Conservation (phyloP, 2,113 vertebrate species). For the Stegastes partitus region DNA sequence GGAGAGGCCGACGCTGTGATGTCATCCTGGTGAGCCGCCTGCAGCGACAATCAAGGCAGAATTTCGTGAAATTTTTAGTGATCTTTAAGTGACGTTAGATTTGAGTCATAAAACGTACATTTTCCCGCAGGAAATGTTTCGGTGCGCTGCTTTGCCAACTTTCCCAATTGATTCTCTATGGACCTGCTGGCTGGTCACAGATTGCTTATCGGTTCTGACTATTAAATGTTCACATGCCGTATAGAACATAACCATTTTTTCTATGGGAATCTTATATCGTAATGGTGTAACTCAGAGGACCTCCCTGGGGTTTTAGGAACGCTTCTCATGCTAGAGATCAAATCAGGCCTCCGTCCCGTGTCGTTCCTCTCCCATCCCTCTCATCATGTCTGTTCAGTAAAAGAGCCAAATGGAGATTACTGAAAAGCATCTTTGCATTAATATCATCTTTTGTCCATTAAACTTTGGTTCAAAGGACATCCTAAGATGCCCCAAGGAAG, state of each 20-base stretch:
- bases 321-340: neutral
- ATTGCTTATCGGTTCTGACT: conserved; percentile 23
- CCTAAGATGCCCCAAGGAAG: conserved; percentile 39
- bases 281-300: conserved; percentile 21
- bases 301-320: conserved; percentile 18
- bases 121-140: conserved; percentile 40
- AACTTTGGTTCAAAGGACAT: conserved; percentile 34
- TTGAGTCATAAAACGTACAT: conserved; percentile 20
- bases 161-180: conserved; percentile 61
- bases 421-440: conserved; percentile 45
- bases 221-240: conserved; percentile 10
- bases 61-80: conserved; percentile 19
- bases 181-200: conserved; percentile 34
- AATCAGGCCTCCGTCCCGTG: conserved; percentile 19
- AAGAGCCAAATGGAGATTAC: conserved; percentile 38
- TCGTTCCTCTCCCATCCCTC: conserved; percentile 10
- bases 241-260: too few species aligned
- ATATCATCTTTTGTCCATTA: conserved; percentile 68
- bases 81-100: conserved; percentile 25
- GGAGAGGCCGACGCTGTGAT: conserved; percentile 40
- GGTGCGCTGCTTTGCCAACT: conserved; percentile 39
- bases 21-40: conserved; percentile 35
- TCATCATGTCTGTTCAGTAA: conserved; percentile 25
- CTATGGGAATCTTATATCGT: conserved; percentile 21
- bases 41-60: conserved; percentile 23